phyloP scores from a whole-genome alignment of 2,888 invertebrate species.

The Zaprionus lineosus region DNA sequence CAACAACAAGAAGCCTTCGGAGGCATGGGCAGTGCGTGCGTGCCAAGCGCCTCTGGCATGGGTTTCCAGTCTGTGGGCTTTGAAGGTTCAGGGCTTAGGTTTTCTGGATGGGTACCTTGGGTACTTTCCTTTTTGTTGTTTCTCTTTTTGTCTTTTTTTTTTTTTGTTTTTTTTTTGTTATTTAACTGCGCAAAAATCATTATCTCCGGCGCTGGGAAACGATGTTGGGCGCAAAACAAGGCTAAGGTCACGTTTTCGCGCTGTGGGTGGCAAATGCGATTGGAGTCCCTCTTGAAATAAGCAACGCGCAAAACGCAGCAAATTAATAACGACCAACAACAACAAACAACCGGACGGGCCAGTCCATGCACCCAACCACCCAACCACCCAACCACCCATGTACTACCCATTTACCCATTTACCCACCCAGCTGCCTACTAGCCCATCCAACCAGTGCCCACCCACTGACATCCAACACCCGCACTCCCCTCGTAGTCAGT shows the following conservation, averaged over 20 bases:
- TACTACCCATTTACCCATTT: neutral
- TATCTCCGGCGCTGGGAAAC: conserved; percentile 40
- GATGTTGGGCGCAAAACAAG: conserved; percentile 32
- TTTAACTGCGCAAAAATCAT: conserved; percentile 52
- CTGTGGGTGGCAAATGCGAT: conserved; percentile 69
- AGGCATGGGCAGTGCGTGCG: conserved; percentile 15
- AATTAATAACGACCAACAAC: conserved; percentile 61
- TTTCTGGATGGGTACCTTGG: conserved; percentile 1
- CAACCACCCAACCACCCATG: neutral
- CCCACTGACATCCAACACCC: neutral
- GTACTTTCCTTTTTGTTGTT: neutral
- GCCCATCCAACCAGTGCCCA: neutral
- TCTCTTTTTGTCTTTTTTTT: neutral
- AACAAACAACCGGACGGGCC: conserved; percentile 19
- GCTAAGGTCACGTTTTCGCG: conserved; percentile 76
- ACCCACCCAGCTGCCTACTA: conserved; percentile 4
- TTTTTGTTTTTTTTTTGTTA: no score
- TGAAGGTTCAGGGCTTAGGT: neutral
- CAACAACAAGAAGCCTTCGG: neutral
- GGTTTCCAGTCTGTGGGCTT: neutral
- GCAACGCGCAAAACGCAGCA: conserved; percentile 68
- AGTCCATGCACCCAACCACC: neutral
- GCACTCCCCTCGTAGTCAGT: no score
- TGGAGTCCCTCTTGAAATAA: conserved; percentile 60
- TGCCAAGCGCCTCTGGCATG: conserved; percentile 21